phyloP scores from a whole-genome alignment of 1,140 invertebrate genomes.

The Hypsibius dujardini region DNA sequence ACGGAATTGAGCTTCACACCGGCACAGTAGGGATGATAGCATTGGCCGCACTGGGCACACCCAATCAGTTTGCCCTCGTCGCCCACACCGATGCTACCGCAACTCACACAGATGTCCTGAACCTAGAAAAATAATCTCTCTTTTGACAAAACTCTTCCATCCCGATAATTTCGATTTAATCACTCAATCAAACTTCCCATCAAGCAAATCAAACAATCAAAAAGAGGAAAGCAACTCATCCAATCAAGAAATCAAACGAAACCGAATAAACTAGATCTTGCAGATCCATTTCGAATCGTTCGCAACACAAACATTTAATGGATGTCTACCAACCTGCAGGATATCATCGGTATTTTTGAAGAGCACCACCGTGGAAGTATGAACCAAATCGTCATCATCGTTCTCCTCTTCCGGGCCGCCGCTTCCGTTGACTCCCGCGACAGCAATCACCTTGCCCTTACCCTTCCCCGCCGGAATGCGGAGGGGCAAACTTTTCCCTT shows the following conservation, averaged over 20 bases:
- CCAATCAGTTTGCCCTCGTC: slow-evolving; percentile 77
- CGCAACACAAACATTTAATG: too few species aligned
- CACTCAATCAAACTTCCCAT: too few species aligned
- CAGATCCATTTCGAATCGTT: too few species aligned
- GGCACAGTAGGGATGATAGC: slow-evolving; percentile 95
- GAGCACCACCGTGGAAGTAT: neutral
- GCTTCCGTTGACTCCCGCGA: neutral
- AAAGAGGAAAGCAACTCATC: too few species aligned
- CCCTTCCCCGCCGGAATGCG: too few species aligned
- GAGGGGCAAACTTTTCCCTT: neutral
- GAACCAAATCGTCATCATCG: too few species aligned
- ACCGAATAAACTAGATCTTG: too few species aligned
- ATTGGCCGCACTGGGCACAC: slow-evolving; percentile 94
- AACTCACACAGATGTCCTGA: slow-evolving; percentile 90
- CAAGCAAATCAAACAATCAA: too few species aligned
- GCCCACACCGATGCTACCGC: slow-evolving; percentile 82
- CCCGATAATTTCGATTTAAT: too few species aligned
- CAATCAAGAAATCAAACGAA: too few species aligned
- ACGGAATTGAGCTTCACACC: slow-evolving; percentile 59
- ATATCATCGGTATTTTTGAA: neutral
- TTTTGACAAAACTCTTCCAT: too few species aligned
- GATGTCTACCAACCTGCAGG: too few species aligned
- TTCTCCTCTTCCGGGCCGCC: neutral
- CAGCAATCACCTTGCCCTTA: neutral
- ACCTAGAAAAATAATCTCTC: slow-evolving; percentile 28